phyloP scores from a whole-genome alignment of 1,140 invertebrate genomes.

The Nephotettix cincticeps region DNA sequence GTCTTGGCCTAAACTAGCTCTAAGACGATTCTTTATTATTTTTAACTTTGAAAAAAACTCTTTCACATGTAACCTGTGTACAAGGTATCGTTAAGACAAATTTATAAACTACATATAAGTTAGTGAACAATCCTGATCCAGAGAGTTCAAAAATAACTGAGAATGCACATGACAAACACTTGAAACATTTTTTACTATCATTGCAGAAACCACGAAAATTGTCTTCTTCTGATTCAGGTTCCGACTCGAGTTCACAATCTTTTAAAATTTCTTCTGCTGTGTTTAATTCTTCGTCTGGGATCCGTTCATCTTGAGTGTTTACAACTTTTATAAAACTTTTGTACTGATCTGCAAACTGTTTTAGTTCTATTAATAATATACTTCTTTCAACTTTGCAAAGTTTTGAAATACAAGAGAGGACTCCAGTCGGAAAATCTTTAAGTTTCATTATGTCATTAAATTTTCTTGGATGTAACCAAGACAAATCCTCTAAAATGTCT shows the following conservation, averaged over 20 bases:
- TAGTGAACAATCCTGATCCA: slow-evolving; percentile 28
- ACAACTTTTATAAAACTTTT: too few relatives aligned
- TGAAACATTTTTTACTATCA: slow-evolving; percentile 28
- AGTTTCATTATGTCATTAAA: too few relatives aligned
- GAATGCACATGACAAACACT: slow-evolving; percentile 30
- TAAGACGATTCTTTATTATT: slow-evolving; percentile 14
- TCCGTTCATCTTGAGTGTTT: background rate
- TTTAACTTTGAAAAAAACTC: slow-evolving; percentile 22
- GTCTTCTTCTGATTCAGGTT: background rate
- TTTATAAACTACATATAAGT: slow-evolving; percentile 30
- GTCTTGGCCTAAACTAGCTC: slow-evolving; percentile 29
- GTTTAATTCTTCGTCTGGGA: too few relatives aligned
- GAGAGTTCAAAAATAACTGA: slow-evolving; percentile 28
- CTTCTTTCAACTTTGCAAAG: too few relatives aligned
- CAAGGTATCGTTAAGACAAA: slow-evolving; percentile 23
- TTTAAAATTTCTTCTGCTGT: too few relatives aligned
- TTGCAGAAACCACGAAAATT: slow-evolving; percentile 9
- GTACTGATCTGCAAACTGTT: too few relatives aligned
- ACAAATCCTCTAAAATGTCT: too few relatives aligned
- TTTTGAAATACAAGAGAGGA: slow-evolving; percentile 19
- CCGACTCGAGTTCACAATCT: background rate
- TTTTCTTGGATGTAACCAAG: too few relatives aligned
- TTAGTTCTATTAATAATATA: too few relatives aligned
- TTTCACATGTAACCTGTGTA: slow-evolving; percentile 18
- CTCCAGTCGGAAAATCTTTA: too few relatives aligned